These are phyloP conservation scores for Phrynosoma blainvillii DNA, from an alignment of 2,113 vertebrate species.

Conservation along the genomic window DNA sequence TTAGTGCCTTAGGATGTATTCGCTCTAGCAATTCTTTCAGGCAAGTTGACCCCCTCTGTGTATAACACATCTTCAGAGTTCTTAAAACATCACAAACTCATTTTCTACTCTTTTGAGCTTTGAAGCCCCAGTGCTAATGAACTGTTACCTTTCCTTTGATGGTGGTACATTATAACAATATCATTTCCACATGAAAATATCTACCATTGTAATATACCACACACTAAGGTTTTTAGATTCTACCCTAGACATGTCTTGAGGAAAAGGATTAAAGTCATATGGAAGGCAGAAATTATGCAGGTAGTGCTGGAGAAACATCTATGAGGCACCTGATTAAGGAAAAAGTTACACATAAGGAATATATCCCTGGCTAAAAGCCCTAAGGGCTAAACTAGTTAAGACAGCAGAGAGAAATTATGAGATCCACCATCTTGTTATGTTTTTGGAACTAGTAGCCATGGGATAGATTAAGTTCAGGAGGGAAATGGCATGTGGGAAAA, in stretches of 20 bases:
- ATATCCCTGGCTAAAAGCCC: not conserved
- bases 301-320: not conserved
- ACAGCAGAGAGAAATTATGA: not conserved
- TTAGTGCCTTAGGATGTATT: not conserved
- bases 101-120: slow-evolving; percentile 48
- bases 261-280: too few species aligned
- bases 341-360: not conserved
- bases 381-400: not conserved
- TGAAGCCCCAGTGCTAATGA: slow-evolving; percentile 31
- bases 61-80: slow-evolving; percentile 5
- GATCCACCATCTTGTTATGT: not conserved
- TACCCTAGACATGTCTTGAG: not conserved
- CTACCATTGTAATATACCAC: slow-evolving; percentile 29
- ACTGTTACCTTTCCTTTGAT: slow-evolving; percentile 37
- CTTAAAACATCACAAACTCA: slow-evolving; percentile 19
- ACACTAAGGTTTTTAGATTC: slow-evolving; percentile 29
- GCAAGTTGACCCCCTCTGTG: not conserved
- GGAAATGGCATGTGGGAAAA: not conserved
- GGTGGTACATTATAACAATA: slow-evolving; percentile 34
- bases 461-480: not conserved
- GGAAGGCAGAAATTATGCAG: not conserved
- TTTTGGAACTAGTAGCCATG: not conserved
- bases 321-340: not conserved
- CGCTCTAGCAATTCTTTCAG: not conserved
- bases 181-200: slow-evolving; percentile 49